phyloP scores from a whole-genome alignment of 2,888 invertebrate genomes.

The Cheilosia urbana region DNA sequence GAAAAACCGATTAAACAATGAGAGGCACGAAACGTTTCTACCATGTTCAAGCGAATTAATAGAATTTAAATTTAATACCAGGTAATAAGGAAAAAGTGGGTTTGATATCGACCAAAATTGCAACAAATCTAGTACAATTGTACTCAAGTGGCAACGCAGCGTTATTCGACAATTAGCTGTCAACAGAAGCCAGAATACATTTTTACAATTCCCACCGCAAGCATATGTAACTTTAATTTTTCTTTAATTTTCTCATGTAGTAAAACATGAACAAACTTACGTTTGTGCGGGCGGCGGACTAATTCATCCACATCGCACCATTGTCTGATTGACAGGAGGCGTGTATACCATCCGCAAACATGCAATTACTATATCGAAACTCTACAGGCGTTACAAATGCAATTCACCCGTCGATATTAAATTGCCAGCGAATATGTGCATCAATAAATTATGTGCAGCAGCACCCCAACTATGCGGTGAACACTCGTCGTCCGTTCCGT shows the following conservation, averaged over 20 bases:
- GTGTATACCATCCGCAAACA: slow-evolving; percentile 52
- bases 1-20: no score
- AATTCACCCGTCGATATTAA: slow-evolving; percentile 69
- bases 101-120: no score
- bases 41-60: no score
- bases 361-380: slow-evolving; percentile 60
- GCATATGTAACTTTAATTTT: slow-evolving; percentile 47
- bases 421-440: slow-evolving; percentile 67
- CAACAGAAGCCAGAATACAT: slow-evolving; percentile 51
- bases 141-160: no score
- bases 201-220: slow-evolving; percentile 37
- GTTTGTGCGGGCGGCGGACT: slow-evolving; percentile 45
- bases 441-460: slow-evolving; percentile 73
- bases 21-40: no score
- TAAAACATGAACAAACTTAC: slow-evolving; percentile 43
- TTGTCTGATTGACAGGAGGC: slow-evolving; percentile 69
- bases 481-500: neutral
- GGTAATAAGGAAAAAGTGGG: no score
- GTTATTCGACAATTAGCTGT: slow-evolving; percentile 30
- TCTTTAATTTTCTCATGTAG: slow-evolving; percentile 70
- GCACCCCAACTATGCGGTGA: slow-evolving; percentile 35
- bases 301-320: slow-evolving; percentile 22
- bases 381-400: slow-evolving; percentile 73
- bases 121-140: no score
- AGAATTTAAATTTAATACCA: no score